Evolutionary conservation across 2,113 vertebrate species (phyloP).

Genomic region (Calonectris borealis): DNA sequence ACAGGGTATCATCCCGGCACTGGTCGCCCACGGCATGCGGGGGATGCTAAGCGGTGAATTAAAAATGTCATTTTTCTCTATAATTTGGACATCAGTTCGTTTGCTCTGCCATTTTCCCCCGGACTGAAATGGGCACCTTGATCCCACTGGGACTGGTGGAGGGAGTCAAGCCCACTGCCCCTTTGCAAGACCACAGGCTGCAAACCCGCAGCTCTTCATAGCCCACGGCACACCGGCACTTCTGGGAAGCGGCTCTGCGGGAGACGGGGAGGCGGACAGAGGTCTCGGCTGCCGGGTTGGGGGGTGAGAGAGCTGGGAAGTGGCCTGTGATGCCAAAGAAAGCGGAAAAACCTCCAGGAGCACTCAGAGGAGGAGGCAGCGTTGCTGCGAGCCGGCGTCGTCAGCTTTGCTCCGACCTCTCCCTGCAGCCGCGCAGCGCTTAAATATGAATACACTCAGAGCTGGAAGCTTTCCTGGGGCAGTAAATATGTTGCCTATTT

Average conservation of each 20-base stretch:
- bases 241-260: neutral
- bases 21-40: fast-evolving
- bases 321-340: neutral
- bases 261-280: neutral
- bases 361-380: neutral
- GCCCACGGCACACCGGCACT: fast-evolving
- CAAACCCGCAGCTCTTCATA: fast-evolving
- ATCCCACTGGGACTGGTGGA: neutral
- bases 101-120: neutral
- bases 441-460: neutral
- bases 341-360: neutral
- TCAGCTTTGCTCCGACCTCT: neutral
- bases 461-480: neutral
- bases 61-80: neutral
- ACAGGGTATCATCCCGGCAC: fast-evolving
- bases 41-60: neutral
- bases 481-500: neutral
- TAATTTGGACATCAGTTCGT: neutral
- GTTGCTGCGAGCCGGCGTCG: fast-evolving
- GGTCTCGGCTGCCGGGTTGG: fast-evolving
- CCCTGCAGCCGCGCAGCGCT: fast-evolving
- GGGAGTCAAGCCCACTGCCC: neutral
- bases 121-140: neutral
- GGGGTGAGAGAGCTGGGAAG: neutral
- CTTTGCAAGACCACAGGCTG: neutral